Evolutionary conservation across 1,140 invertebrate genomes (phyloP), one percentile per base, ranked within the genome.

Genomic region (Drosophila ohnishii): DNA sequence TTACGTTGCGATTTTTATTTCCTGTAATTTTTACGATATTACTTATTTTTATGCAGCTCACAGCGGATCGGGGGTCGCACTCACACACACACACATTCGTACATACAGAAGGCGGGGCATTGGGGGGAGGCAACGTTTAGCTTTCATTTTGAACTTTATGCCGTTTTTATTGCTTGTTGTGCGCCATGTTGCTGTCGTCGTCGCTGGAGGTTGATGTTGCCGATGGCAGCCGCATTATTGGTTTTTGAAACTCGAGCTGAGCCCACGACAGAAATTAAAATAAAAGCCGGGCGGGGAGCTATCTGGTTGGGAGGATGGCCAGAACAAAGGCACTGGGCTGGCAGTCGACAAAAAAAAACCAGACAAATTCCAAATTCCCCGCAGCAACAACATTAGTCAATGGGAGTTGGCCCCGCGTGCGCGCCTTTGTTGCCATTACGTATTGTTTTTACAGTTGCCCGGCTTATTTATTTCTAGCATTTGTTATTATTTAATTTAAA

Each of bases 1-100:
- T 88, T 86, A 87, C 83, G 83, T 88, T 77, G 76, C 83, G 79
- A 87, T 88, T 87, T 86, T 87, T 88, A 87, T 87, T 87, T 87
- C 83, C 83, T 87, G 83, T 88, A 87, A 87, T 87, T 87, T 86
- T 88, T 79, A 87, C 83, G 83, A 87, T 88, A 87, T 87, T 87
- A 87, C 84, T 87, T 87, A 87, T 83, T 87, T 87, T 87, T 88
- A 87, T 87, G 83, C 84, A 84, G 64, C 84, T 57, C 83, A 88
- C 84, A 87, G 65, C 76, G 59, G 63, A 72, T 37, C 70, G 44
- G 50, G 53, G 34, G 59, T 45, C 40, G 58, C 19, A 44, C 37
- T 37, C 37, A 34, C 10, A 34, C 2, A 44, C 37, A 42, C 32
- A 51, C 10, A 34, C 1, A 19, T 22, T 19, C 16, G 16, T 47